Percentiles rank a stretch among this genome's conserved stretches.
These are phyloP conservation scores for Eurystomus glaucurus DNA, from an alignment of 2,797 vertebrate species.

Conservation along the genomic window DNA sequence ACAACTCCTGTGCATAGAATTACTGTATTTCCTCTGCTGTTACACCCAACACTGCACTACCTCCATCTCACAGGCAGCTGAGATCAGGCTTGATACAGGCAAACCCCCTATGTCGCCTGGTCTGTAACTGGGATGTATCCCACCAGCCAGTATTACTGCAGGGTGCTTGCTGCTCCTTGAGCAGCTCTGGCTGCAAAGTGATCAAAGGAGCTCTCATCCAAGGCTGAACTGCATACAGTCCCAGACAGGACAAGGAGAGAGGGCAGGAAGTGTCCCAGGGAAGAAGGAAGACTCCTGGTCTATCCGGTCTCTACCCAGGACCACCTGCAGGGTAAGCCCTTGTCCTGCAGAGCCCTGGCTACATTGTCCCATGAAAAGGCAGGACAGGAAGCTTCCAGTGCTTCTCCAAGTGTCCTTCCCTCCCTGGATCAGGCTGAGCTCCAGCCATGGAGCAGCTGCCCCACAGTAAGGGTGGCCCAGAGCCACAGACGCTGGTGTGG, in stretches of 20 bases:
- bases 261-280: background rate
- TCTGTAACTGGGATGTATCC: background rate
- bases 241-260: background rate
- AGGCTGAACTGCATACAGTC: background rate
- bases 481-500: accelerated
- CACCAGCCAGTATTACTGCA: background rate
- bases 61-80: background rate
- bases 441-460: background rate
- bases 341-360: background rate
- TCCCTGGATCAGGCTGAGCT: background rate
- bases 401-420: background rate
- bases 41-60: background rate
- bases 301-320: background rate
- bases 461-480: background rate
- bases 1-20: accelerated
- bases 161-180: background rate
- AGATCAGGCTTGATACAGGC: background rate
- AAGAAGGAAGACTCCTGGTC: background rate
- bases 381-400: background rate
- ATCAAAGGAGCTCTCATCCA: background rate
- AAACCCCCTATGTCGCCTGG: accelerated
- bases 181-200: background rate
- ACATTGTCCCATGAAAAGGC: background rate
- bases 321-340: background rate
- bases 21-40: background rate